Base-by-base conservation (phyloP, 2,113 vertebrate genomes). In the Ammodytes dubius region DNA sequence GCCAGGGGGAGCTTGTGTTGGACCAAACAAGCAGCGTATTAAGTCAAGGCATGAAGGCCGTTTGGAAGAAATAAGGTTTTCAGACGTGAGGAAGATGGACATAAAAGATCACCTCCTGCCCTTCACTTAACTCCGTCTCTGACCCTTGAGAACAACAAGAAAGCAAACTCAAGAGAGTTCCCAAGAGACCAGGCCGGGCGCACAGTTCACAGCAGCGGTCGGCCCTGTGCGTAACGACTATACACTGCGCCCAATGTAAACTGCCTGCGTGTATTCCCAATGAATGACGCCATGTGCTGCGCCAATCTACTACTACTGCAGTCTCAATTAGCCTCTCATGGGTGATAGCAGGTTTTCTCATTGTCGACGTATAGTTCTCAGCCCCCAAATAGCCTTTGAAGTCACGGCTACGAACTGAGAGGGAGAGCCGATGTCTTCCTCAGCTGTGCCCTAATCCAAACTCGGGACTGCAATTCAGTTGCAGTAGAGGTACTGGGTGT, bases 401-500 rank as follows among this genome's bases (percentile, higher is more conserved):
- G 95, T 95, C 93, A 95, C 93, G 94, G 95, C 92, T 93, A 88
- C 92, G 3, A 74, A 27, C 27, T 27, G 83, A 93, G 86, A 53
- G 86, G 46, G 15, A 57, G 19, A 47, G 76, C 71, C 96, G 95
- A 98, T 97, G 97, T 95, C 95, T 98, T 98, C 96, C 94, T 98
- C 97, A 98, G 97, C 97, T 98, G 97, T 96, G 93, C 87, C 27
- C 88, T 86, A 79, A 68, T 69, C 88, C 94, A 94, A 93, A 95
- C 93, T 95, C 90, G 68, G 27, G 85, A 72, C 85, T 47, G 88
- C 88, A 86, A 89, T 93, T 90, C 94, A 77, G 81, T 92, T 93
- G 90, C 94, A 94, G 91, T 94, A 94, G 96, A 94, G 95, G 91
- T 91, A 91, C 90, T 17, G 61, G 27, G 87, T 98, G 97, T 99